phyloP scores from a whole-genome alignment of 2,888 invertebrate species.

The Metellina segmentata region DNA sequence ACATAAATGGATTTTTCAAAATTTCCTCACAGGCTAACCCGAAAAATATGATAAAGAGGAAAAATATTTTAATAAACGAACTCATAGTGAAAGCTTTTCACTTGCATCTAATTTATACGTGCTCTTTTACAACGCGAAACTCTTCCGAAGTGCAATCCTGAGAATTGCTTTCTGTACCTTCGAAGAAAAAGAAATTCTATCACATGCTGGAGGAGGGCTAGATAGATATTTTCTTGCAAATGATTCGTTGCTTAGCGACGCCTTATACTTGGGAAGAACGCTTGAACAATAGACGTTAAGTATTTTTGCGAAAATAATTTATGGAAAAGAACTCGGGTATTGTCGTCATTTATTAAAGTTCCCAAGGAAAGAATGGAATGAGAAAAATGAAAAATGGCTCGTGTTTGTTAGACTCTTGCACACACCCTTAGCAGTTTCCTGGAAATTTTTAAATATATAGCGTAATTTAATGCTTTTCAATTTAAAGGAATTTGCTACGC shows the following conservation, averaged over 20 bases:
- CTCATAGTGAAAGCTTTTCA: no score
- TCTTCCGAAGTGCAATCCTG: background rate
- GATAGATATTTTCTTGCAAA: slow-evolving; percentile 23
- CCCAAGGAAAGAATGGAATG: background rate
- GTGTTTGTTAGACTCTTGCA: background rate
- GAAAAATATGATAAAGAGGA: no score
- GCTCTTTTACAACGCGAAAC: background rate
- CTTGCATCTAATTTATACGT: background rate
- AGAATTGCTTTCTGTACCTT: background rate
- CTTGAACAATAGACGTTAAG: background rate
- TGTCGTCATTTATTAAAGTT: slow-evolving; percentile 14
- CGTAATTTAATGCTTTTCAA: no score
- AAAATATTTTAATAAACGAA: no score
- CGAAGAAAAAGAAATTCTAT: background rate
- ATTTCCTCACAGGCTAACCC: no score
- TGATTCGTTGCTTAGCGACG: slow-evolving; percentile 12
- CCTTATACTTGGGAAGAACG: background rate
- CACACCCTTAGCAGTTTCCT: no score
- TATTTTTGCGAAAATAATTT: slow-evolving; percentile 1
- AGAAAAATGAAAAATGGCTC: background rate
- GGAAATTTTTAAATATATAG: no score
- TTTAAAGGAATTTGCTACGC: no score
- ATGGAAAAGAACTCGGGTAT: slow-evolving; percentile 5
- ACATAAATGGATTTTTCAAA: no score
- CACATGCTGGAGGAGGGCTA: background rate